Conservation (phyloP, 2,797 vertebrate species). For the Glossophaga mutica region DNA sequence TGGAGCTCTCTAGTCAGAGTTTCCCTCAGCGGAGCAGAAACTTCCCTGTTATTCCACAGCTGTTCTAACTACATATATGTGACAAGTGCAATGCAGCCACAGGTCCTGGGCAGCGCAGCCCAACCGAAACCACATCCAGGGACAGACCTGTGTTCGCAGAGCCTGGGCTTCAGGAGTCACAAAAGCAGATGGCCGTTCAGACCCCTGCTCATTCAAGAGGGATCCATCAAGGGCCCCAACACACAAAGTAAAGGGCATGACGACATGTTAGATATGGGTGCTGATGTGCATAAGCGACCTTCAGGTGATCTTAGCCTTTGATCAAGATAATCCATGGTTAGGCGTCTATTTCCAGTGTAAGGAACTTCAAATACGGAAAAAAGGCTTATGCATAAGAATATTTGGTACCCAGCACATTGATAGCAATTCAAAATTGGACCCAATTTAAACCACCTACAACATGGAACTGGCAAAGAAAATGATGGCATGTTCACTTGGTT, state of each 20-base stretch:
- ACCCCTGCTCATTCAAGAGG: background rate
- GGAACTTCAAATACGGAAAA: background rate
- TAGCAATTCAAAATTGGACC: background rate
- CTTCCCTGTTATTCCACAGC: background rate
- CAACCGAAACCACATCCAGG: background rate
- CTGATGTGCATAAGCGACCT: background rate
- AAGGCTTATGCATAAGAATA: background rate
- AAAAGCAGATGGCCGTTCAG: background rate
- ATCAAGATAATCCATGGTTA: background rate
- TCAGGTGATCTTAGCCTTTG: background rate
- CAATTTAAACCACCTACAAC: background rate
- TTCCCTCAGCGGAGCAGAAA: slow-evolving; percentile 38
- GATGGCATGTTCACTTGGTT: background rate
- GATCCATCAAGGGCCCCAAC: background rate
- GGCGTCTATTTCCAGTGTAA: background rate
- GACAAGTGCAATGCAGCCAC: background rate
- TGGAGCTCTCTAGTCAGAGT: slow-evolving; percentile 35
- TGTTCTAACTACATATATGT: background rate
- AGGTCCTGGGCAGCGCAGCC: background rate
- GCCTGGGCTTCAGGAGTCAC: background rate
- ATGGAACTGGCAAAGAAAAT: background rate
- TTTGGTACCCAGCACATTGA: background rate
- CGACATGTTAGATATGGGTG: background rate
- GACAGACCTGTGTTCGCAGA: background rate
- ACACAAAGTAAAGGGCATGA: background rate